These are phyloP conservation scores for Lasiurus borealis DNA, from an alignment of 2,113 vertebrate genomes.

Conservation along the genomic window DNA sequence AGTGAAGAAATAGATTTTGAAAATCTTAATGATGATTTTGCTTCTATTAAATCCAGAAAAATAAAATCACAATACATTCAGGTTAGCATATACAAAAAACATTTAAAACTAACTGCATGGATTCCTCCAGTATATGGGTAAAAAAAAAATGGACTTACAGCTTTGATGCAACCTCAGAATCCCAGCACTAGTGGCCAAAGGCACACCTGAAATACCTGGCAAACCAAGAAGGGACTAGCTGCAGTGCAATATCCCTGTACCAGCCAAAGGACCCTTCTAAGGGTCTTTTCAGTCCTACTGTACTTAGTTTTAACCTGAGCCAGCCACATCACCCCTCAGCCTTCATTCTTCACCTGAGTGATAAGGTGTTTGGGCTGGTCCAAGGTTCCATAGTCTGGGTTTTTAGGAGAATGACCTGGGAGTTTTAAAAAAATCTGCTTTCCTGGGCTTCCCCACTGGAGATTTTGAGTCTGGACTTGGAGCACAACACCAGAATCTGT, in stretches of 20 bases:
- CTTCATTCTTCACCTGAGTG: not conserved
- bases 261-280: not conserved
- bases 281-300: not conserved
- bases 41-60: not conserved
- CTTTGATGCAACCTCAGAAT: not conserved
- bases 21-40: not conserved
- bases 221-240: not conserved
- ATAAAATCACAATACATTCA: not conserved
- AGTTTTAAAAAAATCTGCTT: not conserved
- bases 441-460: not conserved
- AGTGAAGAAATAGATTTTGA: not conserved
- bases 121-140: not conserved
- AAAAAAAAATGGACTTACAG: not conserved
- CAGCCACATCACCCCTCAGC: fast-evolving
- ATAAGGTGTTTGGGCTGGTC: fast-evolving
- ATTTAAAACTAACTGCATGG: not conserved
- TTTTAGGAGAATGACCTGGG: not conserved
- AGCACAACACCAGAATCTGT: not conserved
- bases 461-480: not conserved
- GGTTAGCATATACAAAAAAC: not conserved
- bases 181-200: not conserved
- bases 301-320: not conserved
- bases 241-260: fast-evolving
- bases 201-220: not conserved
- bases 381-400: too few relatives aligned